Evolutionary conservation across 2,797 vertebrate species (phyloP).

Genomic region (Enteromius thamalakanensis): DNA sequence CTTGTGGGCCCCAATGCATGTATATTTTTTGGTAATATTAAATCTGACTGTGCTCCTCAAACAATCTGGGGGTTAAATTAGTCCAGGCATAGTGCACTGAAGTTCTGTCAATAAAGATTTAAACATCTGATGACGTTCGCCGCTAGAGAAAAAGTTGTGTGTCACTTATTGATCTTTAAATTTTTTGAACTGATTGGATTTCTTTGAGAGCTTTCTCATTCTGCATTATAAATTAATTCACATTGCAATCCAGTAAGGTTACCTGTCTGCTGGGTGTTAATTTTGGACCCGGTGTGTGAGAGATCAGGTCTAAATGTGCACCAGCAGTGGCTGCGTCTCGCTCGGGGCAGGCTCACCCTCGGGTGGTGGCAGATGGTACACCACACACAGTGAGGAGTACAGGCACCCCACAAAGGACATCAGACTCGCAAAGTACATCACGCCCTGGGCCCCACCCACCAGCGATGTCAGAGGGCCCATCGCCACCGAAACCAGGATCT

Average conservation of each 20-base stretch:
- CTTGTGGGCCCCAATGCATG: not conserved
- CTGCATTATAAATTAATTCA: not conserved
- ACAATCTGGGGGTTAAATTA: not conserved
- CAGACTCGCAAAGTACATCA: constrained; percentile 98
- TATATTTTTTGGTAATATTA: constrained; percentile 10
- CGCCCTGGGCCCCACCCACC: constrained; percentile 94
- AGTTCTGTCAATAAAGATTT: not conserved
- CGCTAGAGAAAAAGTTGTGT: not conserved
- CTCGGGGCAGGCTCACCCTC: constrained; percentile 86
- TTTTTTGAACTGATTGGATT: not conserved
- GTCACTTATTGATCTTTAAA: not conserved
- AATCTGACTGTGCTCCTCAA: not conserved
- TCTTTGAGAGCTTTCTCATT: not conserved
- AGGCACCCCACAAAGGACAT: constrained; percentile 95
- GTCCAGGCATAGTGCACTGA: not conserved
- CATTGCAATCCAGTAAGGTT: too few relatives aligned
- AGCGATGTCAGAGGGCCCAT: constrained; percentile 95
- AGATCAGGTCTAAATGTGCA: constrained; percentile 75
- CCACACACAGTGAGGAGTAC: constrained; percentile 95
- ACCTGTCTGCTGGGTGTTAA: constrained; percentile 12
- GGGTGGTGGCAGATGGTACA: constrained; percentile 87
- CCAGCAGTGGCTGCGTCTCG: constrained; percentile 87
- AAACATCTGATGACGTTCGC: not conserved
- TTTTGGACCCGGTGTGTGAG: constrained; percentile 55
- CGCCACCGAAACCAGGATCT: constrained; percentile 93